phyloP scores from a whole-genome alignment of 2,888 invertebrate genomes.

The Synanthedon vespiformis region DNA sequence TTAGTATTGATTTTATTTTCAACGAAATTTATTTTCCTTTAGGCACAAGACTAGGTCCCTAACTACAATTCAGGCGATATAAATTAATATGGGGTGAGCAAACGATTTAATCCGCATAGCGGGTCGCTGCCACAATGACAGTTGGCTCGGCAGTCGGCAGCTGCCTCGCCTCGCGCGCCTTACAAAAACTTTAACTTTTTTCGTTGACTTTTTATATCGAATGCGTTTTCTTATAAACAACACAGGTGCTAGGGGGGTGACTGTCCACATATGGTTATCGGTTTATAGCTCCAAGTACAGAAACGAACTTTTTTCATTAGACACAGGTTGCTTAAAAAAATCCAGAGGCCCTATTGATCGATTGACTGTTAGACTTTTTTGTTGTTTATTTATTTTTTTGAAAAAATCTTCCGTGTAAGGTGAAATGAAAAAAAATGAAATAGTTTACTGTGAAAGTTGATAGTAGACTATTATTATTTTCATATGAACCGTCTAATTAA shows the following conservation, averaged over 20 bases:
- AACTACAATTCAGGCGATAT: no score
- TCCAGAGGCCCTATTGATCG: constrained; percentile 5
- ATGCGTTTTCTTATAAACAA: constrained; percentile 67
- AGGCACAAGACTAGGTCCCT: no score
- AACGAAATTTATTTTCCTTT: no score
- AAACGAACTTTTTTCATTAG: constrained; percentile 41
- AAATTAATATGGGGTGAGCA: background rate
- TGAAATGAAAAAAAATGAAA: background rate
- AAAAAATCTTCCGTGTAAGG: no score
- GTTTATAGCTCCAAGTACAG: constrained; percentile 20
- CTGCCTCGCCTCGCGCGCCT: constrained; percentile 57
- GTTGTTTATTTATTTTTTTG: no score
- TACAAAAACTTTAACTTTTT: constrained; percentile 66
- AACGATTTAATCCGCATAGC: constrained; percentile 28
- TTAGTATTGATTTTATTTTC: no score
- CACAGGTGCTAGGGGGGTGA: constrained; percentile 65
- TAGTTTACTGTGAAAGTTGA: background rate
- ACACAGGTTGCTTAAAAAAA: constrained; percentile 32
- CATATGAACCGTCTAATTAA: background rate
- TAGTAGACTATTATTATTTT: background rate
- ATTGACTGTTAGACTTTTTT: no score
- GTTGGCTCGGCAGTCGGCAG: constrained; percentile 62
- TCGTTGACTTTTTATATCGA: constrained; percentile 58
- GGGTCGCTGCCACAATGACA: constrained; percentile 41
- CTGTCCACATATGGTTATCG: constrained; percentile 66